Conservation (phyloP, 92 coral and sea anemone species). For the Siderastrea radians region DNA sequence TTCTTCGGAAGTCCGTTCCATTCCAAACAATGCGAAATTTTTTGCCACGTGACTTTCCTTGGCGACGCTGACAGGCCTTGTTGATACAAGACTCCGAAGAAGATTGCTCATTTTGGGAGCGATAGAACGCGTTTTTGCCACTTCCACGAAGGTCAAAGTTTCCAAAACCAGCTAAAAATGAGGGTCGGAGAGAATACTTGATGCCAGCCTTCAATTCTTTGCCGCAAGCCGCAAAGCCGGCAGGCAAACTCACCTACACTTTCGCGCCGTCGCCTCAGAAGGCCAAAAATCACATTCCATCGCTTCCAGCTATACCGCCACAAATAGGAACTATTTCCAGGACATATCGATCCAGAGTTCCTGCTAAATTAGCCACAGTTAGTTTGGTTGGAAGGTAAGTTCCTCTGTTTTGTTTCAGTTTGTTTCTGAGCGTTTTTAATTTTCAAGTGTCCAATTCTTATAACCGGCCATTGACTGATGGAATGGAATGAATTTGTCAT, state of each 20-base stretch:
- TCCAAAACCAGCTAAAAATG: constrained; percentile 3
- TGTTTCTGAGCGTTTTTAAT: not conserved
- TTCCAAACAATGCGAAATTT: not conserved
- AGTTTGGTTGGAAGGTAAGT: constrained; percentile 85
- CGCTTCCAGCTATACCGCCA: constrained; percentile 40
- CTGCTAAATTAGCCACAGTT: constrained; percentile 78
- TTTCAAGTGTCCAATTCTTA: not conserved
- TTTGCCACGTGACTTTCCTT: constrained; percentile 48
- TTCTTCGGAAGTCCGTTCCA: constrained; percentile 13
- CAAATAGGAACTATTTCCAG: constrained; percentile 43
- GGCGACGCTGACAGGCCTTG: constrained; percentile 32
- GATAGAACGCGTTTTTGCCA: not conserved
- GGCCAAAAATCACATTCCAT: constrained; percentile 31
- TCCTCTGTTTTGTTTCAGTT: not conserved
- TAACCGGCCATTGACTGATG: not conserved
- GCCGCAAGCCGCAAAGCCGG: constrained; percentile 47
- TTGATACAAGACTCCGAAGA: not conserved
- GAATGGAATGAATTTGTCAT: not conserved
- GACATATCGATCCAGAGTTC: constrained; percentile 48
- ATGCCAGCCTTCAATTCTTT: constrained; percentile 39
- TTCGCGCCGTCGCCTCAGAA: constrained; percentile 53
- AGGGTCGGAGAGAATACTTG: constrained; percentile 24
- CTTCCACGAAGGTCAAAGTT: not conserved
- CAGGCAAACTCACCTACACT: constrained; percentile 43
- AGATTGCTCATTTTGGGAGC: constrained; percentile 6